phyloP scores from a whole-genome alignment of 2,888 invertebrate genomes.

The Rugalucina vietnamica region DNA sequence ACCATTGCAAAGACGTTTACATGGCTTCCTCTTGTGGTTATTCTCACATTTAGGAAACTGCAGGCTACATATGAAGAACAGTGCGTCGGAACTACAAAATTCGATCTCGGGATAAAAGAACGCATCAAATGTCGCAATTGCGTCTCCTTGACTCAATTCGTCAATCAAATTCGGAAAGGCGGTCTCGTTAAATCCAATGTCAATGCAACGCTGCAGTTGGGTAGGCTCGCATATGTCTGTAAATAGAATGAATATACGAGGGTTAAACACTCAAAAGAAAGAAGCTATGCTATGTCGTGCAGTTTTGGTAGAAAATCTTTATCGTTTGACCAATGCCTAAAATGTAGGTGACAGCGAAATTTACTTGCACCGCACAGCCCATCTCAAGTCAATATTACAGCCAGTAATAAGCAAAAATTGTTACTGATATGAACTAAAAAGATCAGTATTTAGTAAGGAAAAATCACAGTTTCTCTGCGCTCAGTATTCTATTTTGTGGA shows the following conservation, averaged over 20 bases:
- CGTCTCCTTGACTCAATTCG: constrained; percentile 31
- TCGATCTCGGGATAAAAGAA: constrained; percentile 34
- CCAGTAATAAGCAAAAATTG: no score
- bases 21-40: constrained; percentile 61
- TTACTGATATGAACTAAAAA: no score
- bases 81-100: constrained; percentile 52
- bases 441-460: no score
- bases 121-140: constrained; percentile 39
- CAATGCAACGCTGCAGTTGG: constrained; percentile 50
- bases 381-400: no score
- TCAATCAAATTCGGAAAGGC: constrained; percentile 63
- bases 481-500: no score
- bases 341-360: no score
- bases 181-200: constrained; percentile 58
- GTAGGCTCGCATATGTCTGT: constrained; percentile 61
- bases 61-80: constrained; percentile 66
- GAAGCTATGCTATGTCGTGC: no score
- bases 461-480: no score
- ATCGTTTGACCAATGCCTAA: no score
- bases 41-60: constrained; percentile 72
- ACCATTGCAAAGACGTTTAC: constrained; percentile 72
- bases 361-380: neutral
- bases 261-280: neutral
- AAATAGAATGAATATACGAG: neutral
- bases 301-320: no score